Percentiles rank a stretch among this genome's conserved stretches.
Conservation (phyloP, 1,140 invertebrate species). For the Pseudomyrmex concolor region DNA sequence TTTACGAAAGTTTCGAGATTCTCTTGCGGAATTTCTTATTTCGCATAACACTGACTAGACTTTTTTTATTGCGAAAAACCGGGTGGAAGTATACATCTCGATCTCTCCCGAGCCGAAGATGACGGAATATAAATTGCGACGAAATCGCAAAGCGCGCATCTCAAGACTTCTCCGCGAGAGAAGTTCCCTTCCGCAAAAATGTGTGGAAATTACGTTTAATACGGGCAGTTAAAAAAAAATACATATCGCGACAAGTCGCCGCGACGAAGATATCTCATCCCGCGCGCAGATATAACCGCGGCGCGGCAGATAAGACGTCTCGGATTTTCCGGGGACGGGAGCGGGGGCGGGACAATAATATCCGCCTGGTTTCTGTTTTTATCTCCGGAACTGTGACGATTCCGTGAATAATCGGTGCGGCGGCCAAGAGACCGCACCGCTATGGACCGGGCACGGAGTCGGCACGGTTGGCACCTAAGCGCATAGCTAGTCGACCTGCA, state of each 20-base stretch:
- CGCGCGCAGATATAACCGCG: conserved; percentile 22
- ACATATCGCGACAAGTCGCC: no score
- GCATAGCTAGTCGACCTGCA: conserved; percentile 72
- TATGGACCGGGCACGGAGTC: conserved; percentile 59
- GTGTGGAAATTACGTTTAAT: no score
- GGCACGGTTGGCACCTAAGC: conserved; percentile 74
- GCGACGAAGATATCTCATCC: not conserved
- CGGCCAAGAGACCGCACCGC: conserved; percentile 48
- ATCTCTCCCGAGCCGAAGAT: no score
- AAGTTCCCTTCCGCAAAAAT: no score
- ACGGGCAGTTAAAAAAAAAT: not conserved
- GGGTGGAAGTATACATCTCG: no score
- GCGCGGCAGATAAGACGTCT: conserved; percentile 13
- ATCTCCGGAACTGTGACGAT: conserved; percentile 21
- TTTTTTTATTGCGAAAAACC: no score
- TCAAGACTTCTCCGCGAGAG: no score
- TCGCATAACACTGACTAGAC: no score
- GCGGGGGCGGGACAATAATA: not conserved
- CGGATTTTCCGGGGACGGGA: not conserved
- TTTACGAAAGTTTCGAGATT: no score
- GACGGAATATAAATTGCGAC: no score
- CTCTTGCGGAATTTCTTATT: no score
- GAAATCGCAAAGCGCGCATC: no score
- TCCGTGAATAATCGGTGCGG: conserved; percentile 49
- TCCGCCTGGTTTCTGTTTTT: conserved; percentile 2